Evolutionary conservation across 2,113 vertebrate genomes (phyloP).

Genomic region (Oryzias curvinotus): DNA sequence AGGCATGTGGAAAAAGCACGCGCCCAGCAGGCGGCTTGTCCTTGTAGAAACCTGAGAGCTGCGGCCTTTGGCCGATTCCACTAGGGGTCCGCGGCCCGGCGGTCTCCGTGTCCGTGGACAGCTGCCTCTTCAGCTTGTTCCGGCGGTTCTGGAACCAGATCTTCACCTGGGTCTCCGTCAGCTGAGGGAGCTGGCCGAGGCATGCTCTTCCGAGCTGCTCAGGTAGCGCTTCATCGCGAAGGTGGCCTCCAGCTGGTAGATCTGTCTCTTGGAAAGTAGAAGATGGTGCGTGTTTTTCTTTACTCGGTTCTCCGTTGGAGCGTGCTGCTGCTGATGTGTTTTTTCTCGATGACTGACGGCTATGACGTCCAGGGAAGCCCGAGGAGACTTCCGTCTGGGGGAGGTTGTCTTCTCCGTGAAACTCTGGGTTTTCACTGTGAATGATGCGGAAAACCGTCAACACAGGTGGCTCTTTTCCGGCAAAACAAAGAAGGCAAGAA

Average conservation of each 20-base stretch:
- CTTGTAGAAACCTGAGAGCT: conserved; percentile 77
- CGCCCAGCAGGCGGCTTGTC: conserved; percentile 76
- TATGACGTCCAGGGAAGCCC: too few species aligned
- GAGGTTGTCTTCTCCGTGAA: too few species aligned
- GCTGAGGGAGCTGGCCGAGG: conserved; percentile 79
- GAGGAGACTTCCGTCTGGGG: too few species aligned
- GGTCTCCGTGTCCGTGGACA: conserved; percentile 78
- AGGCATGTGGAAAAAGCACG: conserved; percentile 80
- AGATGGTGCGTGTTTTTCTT: conserved; percentile 88
- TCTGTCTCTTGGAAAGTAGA: conserved; percentile 86
- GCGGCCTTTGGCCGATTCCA: conserved; percentile 62
- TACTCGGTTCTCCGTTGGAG: conserved; percentile 44
- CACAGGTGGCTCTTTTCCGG: too few species aligned
- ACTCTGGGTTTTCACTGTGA: too few species aligned
- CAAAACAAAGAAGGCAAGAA: too few species aligned
- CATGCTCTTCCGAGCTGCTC: conserved; percentile 84
- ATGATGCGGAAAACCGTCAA: too few species aligned
- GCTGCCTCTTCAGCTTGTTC: conserved; percentile 84
- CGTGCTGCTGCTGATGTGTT: background rate
- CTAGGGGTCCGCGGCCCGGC: conserved; percentile 53
- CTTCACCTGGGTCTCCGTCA: conserved; percentile 83
- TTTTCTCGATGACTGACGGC: conserved; percentile 51
- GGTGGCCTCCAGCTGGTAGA: conserved; percentile 85
- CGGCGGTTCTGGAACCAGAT: conserved; percentile 85
- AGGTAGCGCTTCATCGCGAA: conserved; percentile 86